These are phyloP conservation scores for Scaptodrosophila latifasciaeformis DNA, from an alignment of 2,888 invertebrate species.

Conservation along the genomic window DNA sequence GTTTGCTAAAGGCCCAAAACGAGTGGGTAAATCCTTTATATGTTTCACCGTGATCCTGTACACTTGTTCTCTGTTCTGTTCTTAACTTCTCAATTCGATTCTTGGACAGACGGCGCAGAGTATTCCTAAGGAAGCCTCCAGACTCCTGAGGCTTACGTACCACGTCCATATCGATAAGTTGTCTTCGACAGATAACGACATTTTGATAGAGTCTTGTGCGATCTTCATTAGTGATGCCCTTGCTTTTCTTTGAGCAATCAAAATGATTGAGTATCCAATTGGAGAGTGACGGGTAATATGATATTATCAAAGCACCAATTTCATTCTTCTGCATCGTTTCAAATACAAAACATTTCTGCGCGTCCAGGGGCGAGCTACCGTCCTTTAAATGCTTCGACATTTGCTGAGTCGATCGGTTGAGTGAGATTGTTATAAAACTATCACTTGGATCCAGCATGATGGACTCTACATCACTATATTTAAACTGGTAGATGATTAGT, in stretches of 20 bases:
- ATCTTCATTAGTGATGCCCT: conserved; percentile 90
- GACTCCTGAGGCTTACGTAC: conserved; percentile 89
- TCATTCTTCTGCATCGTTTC: conserved; percentile 93
- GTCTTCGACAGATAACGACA: conserved; percentile 87
- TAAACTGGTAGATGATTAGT: conserved; percentile 91
- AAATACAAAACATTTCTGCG: conserved; percentile 92
- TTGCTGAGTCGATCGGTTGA: conserved; percentile 79
- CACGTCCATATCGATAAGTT: conserved; percentile 87
- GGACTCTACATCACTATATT: conserved; percentile 92
- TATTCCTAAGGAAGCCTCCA: conserved; percentile 91
- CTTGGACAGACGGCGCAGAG: conserved; percentile 89
- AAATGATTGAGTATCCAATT: conserved; percentile 87
- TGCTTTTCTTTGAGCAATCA: conserved; percentile 79
- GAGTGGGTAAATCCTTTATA: conserved; percentile 90
- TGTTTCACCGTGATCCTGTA: conserved; percentile 84
- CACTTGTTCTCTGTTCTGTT: conserved; percentile 80
- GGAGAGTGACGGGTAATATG: conserved; percentile 90
- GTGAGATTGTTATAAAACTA: conserved; percentile 91
- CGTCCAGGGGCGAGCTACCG: conserved; percentile 52
- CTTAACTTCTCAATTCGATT: conserved; percentile 87
- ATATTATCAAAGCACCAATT: conserved; percentile 93
- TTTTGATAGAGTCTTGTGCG: conserved; percentile 91
- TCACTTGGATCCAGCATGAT: conserved; percentile 94
- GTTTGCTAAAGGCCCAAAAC: conserved; percentile 93
- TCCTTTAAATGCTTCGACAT: conserved; percentile 45